A percentile compares a stretch with the other conserved stretches of the same genome.
Evolutionary conservation across 1,140 invertebrate species (phyloP).

Genomic region (Brachionus paranguensis): DNA sequence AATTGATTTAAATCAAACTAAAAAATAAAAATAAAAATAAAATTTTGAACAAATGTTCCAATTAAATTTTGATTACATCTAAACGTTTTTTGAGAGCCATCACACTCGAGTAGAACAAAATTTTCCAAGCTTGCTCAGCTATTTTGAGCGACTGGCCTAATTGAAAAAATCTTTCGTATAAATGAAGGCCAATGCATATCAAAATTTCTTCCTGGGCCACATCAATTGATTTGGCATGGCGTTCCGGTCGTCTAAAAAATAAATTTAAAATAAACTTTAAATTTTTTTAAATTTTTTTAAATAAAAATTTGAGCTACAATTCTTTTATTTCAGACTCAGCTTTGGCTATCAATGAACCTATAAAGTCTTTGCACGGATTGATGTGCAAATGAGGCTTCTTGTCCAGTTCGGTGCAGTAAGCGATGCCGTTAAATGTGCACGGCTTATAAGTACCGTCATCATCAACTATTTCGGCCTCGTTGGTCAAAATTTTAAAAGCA

Average conservation of each 20-base stretch:
- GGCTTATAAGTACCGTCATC: not conserved
- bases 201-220: slow-evolving; percentile 90
- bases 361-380: slow-evolving; percentile 75
- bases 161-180: slow-evolving; percentile 76
- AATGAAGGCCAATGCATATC: slow-evolving; percentile 81
- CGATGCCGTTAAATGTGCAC: not conserved
- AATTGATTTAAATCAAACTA: slow-evolving; percentile 14
- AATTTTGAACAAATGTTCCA: not conserved
- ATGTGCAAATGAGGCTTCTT: slow-evolving; percentile 71
- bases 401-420: not conserved
- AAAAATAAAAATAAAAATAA: not conserved
- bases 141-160: slow-evolving; percentile 76
- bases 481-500: slow-evolving; percentile 77
- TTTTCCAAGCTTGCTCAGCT: slow-evolving; percentile 82
- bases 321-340: slow-evolving; percentile 67
- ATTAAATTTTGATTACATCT: slow-evolving; percentile 54
- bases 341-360: slow-evolving; percentile 73
- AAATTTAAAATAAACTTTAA: not conserved
- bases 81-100: slow-evolving; percentile 79
- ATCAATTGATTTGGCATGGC: slow-evolving; percentile 86
- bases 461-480: slow-evolving; percentile 64
- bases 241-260: slow-evolving; percentile 65
- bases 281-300: not conserved
- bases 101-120: slow-evolving; percentile 77
- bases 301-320: slow-evolving; percentile 44